Evolutionary conservation across 2,797 vertebrate species (phyloP).

Genomic region (Caiman crocodilus): DNA sequence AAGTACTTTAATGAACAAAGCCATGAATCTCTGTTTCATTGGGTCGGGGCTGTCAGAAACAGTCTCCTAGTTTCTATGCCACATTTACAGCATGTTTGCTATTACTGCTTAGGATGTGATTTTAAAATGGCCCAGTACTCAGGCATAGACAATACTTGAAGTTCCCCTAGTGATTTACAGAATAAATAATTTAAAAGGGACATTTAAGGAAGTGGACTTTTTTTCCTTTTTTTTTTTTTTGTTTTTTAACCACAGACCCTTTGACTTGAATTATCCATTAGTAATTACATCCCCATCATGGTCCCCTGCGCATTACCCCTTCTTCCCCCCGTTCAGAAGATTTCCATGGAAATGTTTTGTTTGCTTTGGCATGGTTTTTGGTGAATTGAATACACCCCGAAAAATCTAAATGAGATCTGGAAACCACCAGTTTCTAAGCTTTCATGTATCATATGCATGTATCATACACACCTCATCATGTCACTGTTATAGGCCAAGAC

Average conservation of each 20-base stretch:
- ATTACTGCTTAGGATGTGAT: not conserved
- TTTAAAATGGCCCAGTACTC: not conserved
- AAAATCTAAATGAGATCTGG: not conserved
- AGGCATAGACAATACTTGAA: not conserved
- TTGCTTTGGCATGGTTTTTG: not conserved
- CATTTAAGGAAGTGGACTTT: not conserved
- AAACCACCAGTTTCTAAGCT: not conserved
- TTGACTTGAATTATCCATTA: not conserved
- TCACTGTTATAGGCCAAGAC: conserved; percentile 12
- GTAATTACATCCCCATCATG: not conserved
- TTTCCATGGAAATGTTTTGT: too few relatives aligned
- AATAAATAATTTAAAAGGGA: not conserved
- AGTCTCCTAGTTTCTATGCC: not conserved
- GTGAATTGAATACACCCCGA: rapidly evolving
- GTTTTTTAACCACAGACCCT: not conserved
- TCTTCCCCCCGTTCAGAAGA: too few relatives aligned
- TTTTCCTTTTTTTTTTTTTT: not conserved
- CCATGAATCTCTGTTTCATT: not conserved
- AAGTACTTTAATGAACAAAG: not conserved
- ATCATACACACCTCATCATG: not conserved
- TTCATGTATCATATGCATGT: not conserved
- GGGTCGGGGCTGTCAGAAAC: not conserved
- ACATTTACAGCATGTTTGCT: not conserved
- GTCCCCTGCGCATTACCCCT: too few relatives aligned
- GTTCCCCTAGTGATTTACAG: not conserved